A percentile compares a stretch with the other conserved stretches of the same genome.
Evolutionary conservation across 2,113 vertebrate genomes (phyloP).

Genomic region (Charadrius vociferus): DNA sequence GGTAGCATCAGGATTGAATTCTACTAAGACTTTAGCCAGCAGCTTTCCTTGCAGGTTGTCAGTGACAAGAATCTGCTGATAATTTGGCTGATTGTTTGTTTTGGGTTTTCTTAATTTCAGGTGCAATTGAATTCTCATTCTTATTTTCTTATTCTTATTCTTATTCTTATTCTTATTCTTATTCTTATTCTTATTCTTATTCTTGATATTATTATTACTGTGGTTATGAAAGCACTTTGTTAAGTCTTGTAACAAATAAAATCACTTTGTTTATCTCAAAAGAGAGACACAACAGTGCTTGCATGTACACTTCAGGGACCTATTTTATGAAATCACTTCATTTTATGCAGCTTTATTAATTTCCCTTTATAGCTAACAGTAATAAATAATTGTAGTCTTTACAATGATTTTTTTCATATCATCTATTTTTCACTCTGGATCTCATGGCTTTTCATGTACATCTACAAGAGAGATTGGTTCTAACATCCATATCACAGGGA

Average conservation of each 20-base stretch:
- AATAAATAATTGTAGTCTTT: background rate
- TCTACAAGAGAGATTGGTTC: background rate
- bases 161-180: too few relatives aligned
- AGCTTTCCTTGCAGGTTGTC: background rate
- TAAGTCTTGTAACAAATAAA: background rate
- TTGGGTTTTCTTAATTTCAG: background rate
- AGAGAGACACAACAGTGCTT: background rate
- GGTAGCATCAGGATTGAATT: background rate
- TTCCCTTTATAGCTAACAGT: background rate
- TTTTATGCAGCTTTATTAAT: background rate
- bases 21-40: background rate
- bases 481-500: background rate
- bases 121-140: background rate
- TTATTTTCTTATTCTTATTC: background rate
- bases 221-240: background rate
- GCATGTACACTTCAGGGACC: background rate
- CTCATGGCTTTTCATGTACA: background rate
- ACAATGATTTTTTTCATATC: background rate
- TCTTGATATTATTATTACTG: background rate
- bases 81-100: background rate
- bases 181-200: background rate
- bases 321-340: background rate
- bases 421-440: background rate
- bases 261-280: background rate
- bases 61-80: background rate